Conservation (phyloP, 2,888 invertebrate species). For the Apocheima hispidaria region DNA sequence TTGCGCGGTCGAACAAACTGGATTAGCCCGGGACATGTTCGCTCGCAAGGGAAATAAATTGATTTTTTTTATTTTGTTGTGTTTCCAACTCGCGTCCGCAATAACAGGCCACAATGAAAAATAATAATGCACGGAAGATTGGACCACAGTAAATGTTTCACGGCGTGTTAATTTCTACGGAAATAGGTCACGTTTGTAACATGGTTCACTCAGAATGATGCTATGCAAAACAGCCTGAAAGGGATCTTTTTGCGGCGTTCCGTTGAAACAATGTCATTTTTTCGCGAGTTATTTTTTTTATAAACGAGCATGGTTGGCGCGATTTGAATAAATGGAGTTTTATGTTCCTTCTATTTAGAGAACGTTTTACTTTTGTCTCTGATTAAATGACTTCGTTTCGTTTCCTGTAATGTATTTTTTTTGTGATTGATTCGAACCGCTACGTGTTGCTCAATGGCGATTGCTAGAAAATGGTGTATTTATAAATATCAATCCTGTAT, state of each 20-base stretch:
- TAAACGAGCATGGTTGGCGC: conserved; percentile 24
- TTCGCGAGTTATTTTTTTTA: conserved; percentile 32
- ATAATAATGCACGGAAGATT: conserved; percentile 71
- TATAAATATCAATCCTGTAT: too few relatives aligned
- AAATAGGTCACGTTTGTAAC: conserved; percentile 49
- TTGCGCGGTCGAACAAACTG: conserved; percentile 84
- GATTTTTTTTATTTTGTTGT: conserved; percentile 78
- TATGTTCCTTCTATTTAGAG: conserved; percentile 22
- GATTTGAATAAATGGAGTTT: conserved; percentile 26
- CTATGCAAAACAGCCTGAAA: conserved; percentile 34
- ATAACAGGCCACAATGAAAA: conserved; percentile 77
- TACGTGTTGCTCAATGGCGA: too few relatives aligned
- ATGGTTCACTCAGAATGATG: conserved; percentile 42
- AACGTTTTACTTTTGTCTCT: conserved; percentile 11
- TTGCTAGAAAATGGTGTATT: too few relatives aligned
- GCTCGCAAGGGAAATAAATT: conserved; percentile 82
- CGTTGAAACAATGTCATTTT: conserved; percentile 35
- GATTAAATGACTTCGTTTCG: background rate
- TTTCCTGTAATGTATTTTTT: conserved; percentile 3
- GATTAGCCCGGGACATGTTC: conserved; percentile 83
- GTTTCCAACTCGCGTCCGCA: conserved; percentile 72
- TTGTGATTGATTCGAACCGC: too few relatives aligned
- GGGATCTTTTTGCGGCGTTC: conserved; percentile 36
- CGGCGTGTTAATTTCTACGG: conserved; percentile 47
- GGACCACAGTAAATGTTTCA: conserved; percentile 62